Percentiles rank a stretch among this genome's conserved stretches.
phyloP scores from a whole-genome alignment of 2,113 vertebrate species.

The Procapra przewalskii region DNA sequence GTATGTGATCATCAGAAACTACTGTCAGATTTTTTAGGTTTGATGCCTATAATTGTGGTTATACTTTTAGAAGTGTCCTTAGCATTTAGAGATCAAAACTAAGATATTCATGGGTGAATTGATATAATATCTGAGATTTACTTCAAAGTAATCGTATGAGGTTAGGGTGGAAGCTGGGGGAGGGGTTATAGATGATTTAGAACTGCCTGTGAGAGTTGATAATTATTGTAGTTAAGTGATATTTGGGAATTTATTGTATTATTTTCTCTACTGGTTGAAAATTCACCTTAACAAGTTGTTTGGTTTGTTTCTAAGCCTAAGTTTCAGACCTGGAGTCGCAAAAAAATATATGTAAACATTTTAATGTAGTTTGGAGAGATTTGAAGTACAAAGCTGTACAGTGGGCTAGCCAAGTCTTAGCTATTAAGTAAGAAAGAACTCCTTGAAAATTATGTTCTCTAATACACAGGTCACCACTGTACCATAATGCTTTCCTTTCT shows the following conservation, averaged over 20 bases:
- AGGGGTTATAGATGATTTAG: not conserved
- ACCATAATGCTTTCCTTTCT: not conserved
- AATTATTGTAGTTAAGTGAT: not conserved
- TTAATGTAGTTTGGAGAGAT: not conserved
- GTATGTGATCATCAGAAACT: not conserved
- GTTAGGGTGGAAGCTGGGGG: not conserved
- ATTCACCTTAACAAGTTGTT: not conserved
- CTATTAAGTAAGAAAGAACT: not conserved
- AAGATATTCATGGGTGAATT: not conserved
- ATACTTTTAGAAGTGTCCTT: not conserved
- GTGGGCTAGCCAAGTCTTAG: not conserved
- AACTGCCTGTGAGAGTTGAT: not conserved
- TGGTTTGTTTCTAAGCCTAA: not conserved
- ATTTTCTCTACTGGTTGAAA: conserved; percentile 24
- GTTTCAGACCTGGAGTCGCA: not conserved
- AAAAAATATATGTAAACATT: not conserved
- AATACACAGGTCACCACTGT: not conserved
- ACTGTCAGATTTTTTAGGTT: not conserved
- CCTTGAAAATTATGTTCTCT: not conserved
- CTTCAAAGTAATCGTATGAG: not conserved
- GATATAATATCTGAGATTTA: not conserved
- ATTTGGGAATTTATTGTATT: not conserved
- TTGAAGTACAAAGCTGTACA: not conserved
- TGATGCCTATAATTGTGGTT: not conserved
- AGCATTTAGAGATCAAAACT: not conserved